These are phyloP conservation scores for Drosophila guanche DNA, from an alignment of 1,140 invertebrate species.

Conservation along the genomic window DNA sequence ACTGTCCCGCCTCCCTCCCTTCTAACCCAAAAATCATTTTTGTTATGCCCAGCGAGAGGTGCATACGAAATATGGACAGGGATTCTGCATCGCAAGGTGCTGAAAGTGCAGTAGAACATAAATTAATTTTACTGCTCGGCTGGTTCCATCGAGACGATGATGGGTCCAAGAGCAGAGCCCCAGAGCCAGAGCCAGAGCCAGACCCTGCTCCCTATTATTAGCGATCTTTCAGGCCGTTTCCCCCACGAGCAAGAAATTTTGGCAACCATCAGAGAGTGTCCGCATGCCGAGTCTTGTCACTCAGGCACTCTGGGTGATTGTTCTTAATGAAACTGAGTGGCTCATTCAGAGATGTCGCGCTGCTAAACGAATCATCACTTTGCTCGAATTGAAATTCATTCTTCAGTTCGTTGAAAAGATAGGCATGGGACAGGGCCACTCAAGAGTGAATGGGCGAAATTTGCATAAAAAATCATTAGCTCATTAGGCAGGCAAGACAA, in stretches of 20 bases:
- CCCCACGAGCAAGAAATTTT: constrained; percentile 58
- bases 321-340: constrained; percentile 70
- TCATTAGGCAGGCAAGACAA: constrained; percentile 1
- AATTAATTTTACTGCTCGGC: constrained; percentile 60
- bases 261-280: constrained; percentile 41
- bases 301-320: constrained; percentile 51
- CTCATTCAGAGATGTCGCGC: constrained; percentile 68
- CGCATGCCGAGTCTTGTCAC: neutral
- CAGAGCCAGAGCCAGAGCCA: constrained; percentile 2
- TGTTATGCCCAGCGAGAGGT: constrained; percentile 40
- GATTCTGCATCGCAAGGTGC: constrained; percentile 50
- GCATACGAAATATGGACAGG: constrained; percentile 38
- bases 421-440: constrained; percentile 42
- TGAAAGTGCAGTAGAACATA: constrained; percentile 60
- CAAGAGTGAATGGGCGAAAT: constrained; percentile 2
- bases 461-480: constrained; percentile 6
- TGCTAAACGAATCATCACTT: constrained; percentile 56
- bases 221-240: constrained; percentile 34
- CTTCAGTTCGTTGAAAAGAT: constrained; percentile 45
- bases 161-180: constrained; percentile 23
- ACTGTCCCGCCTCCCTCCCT: constrained; percentile 12
- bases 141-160: constrained; percentile 8
- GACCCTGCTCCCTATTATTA: constrained; percentile 40
- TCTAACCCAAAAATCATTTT: constrained; percentile 53
- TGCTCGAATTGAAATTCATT: constrained; percentile 76